phyloP scores from a whole-genome alignment of 2,797 vertebrate species.

The Neopelma chrysocephalum region DNA sequence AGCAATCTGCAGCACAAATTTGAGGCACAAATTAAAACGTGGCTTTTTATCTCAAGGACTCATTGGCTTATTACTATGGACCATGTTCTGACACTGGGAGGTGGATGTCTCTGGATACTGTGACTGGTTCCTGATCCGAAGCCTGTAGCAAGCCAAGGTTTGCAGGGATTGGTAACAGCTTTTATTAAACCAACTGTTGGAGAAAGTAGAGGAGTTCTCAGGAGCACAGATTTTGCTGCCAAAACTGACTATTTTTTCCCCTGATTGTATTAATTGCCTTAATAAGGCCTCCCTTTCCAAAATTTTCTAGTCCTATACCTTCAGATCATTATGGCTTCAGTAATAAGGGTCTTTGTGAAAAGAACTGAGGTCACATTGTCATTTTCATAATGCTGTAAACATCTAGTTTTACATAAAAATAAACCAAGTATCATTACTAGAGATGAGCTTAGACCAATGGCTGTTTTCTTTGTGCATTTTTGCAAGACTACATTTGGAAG shows the following conservation, averaged over 20 bases:
- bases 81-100: slow-evolving; percentile 22
- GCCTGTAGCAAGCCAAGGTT: background rate
- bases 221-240: background rate
- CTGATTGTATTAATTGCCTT: background rate
- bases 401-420: background rate
- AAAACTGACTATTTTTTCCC: background rate
- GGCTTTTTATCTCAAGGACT: slow-evolving; percentile 55
- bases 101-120: slow-evolving; percentile 1
- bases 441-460: background rate
- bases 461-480: background rate
- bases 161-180: slow-evolving; percentile 2
- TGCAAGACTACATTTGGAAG: background rate
- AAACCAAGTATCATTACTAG: background rate
- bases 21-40: slow-evolving; percentile 5
- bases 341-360: background rate
- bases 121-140: background rate
- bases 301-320: background rate
- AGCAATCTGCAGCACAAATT: slow-evolving; percentile 58
- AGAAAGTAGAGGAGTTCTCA: background rate
- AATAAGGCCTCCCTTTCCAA: background rate
- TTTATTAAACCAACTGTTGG: slow-evolving; percentile 12
- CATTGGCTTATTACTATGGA: background rate
- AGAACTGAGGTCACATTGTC: background rate
- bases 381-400: background rate
- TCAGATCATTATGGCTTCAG: background rate